Conservation (phyloP, 2,797 vertebrate genomes). For the Sarcoramphus papa region DNA sequence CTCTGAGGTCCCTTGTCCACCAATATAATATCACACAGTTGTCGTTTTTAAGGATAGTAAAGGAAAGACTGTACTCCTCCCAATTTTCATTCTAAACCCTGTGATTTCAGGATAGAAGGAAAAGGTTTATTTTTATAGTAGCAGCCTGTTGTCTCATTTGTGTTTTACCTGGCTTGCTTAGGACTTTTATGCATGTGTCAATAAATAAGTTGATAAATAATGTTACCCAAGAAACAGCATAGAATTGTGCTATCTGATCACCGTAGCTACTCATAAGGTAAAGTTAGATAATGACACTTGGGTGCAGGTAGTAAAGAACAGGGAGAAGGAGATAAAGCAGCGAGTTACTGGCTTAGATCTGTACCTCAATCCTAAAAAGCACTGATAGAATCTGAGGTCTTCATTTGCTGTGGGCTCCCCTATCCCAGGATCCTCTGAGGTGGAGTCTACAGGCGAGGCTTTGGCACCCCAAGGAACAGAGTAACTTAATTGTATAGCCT, state of each 20-base stretch:
- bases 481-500: background rate
- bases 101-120: background rate
- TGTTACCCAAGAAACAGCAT: background rate
- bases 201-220: background rate
- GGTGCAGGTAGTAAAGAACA: background rate
- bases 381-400: background rate
- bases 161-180: background rate
- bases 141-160: background rate
- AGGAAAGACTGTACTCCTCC: background rate
- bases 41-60: background rate
- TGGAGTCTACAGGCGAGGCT: background rate
- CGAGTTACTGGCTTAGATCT: background rate
- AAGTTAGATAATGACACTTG: background rate
- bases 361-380: background rate
- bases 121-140: background rate
- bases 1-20: background rate
- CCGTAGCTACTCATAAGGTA: background rate
- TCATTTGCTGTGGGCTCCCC: background rate
- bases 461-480: background rate
- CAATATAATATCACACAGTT: background rate
- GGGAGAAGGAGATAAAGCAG: background rate
- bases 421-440: background rate
- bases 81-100: background rate
- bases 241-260: background rate
- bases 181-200: background rate